Evolutionary conservation across 2,888 invertebrate genomes (phyloP).

Genomic region (Drosophila affinis): DNA sequence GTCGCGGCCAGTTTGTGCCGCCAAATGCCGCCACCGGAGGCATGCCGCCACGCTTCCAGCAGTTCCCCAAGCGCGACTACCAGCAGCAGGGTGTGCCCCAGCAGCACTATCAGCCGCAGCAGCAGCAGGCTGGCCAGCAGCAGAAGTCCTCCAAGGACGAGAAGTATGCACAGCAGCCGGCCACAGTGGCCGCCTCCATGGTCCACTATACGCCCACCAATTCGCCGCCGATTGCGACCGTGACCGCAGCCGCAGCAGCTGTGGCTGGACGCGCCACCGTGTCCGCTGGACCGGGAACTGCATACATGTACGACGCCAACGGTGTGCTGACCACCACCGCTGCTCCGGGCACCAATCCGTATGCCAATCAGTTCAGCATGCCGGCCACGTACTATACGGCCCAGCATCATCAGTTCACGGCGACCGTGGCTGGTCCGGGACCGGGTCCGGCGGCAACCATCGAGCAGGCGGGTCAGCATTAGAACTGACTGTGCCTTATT

Average conservation of each 20-base stretch:
- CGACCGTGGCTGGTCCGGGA: conserved; percentile 66
- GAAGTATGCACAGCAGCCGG: conserved; percentile 62
- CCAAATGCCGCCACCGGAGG: conserved; percentile 66
- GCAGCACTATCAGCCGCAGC: conserved; percentile 56
- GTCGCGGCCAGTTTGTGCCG: conserved; percentile 80
- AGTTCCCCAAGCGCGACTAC: conserved; percentile 81
- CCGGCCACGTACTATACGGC: conserved; percentile 78
- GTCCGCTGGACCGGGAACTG: conserved; percentile 59
- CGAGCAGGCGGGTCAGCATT: conserved; percentile 68
- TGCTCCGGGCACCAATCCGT: conserved; percentile 82
- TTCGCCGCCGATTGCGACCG: conserved; percentile 81
- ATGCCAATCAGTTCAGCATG: conserved; percentile 81
- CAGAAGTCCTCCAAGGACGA: conserved; percentile 60
- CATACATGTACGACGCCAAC: conserved; percentile 83
- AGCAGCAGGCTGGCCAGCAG: conserved; percentile 66
- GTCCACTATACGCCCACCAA: conserved; percentile 81
- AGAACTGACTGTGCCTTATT: conserved; percentile 16
- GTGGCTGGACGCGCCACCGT: conserved; percentile 59
- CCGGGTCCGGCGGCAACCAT: conserved; percentile 66
- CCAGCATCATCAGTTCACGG: conserved; percentile 78
- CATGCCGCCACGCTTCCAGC: conserved; percentile 80
- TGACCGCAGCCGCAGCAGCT: conserved; percentile 57
- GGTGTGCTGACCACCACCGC: conserved; percentile 81
- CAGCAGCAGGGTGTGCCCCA: conserved; percentile 56
- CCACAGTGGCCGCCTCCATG: conserved; percentile 66